phyloP scores from a whole-genome alignment of 2,113 vertebrate genomes.

The Ochotona princeps region DNA sequence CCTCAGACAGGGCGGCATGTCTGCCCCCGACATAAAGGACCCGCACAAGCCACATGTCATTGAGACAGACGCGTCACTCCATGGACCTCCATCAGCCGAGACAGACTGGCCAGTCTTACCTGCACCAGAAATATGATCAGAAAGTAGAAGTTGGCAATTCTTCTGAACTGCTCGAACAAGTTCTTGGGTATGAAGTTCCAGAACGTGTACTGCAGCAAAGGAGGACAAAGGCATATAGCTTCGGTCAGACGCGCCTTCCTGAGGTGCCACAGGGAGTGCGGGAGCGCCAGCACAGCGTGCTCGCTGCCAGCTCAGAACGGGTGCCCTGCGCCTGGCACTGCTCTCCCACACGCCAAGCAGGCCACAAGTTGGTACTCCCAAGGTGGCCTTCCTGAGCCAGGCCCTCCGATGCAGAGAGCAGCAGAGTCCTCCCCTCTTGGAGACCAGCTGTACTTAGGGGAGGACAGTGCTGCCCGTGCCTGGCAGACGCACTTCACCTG shows the following conservation, averaged over 20 bases:
- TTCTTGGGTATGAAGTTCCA: constrained; percentile 99
- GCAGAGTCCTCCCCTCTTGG: background rate
- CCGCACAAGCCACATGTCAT: no score
- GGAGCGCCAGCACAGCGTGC: background rate
- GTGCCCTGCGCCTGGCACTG: fast-evolving
- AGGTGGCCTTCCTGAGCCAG: background rate
- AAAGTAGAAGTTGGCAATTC: constrained; percentile 99
- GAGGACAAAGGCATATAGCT: background rate
- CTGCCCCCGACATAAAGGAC: no score
- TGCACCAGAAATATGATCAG: constrained; percentile 99
- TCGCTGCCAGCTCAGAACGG: background rate
- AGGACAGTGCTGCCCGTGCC: background rate
- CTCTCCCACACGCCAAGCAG: background rate
- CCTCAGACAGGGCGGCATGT: background rate
- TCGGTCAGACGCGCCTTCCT: no score
- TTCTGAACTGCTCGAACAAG: constrained; percentile 98
- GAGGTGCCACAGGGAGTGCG: fast-evolving
- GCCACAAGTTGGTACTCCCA: fast-evolving
- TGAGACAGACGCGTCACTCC: background rate
- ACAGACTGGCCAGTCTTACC: constrained; percentile 85
- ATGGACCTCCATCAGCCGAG: no score
- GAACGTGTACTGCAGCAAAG: constrained; percentile 93
- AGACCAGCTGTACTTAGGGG: no score
- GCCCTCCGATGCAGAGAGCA: fast-evolving
- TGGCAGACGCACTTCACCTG: no score